Percentiles rank a stretch among this genome's conserved stretches.
Evolutionary conservation across 92 coral and sea anemone genomes (phyloP).

Genomic region (Porites lobata): DNA sequence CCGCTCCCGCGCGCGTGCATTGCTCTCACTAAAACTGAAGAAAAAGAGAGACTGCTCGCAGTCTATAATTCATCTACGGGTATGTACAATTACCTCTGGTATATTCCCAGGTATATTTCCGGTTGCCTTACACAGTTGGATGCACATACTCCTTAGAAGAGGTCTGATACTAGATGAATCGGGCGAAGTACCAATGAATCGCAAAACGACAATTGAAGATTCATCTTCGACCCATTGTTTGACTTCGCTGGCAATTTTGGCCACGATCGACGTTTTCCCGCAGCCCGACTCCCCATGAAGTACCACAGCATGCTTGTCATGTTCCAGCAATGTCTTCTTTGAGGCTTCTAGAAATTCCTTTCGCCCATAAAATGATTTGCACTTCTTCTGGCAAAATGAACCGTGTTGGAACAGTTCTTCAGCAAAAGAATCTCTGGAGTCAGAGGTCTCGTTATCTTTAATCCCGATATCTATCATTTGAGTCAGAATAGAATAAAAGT

Average conservation of each 20-base stretch:
- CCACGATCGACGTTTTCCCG: constrained; percentile 97
- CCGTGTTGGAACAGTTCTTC: constrained; percentile 94
- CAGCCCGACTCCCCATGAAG: constrained; percentile 95
- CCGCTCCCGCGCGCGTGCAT: too few relatives aligned
- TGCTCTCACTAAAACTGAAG: too few relatives aligned
- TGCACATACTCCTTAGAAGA: constrained; percentile 85
- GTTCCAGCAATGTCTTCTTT: constrained; percentile 57
- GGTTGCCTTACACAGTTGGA: constrained; percentile 89
- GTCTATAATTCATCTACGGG: not conserved
- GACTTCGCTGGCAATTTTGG: constrained; percentile 79
- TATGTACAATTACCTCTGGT: constrained; percentile 79
- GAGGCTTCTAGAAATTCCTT: constrained; percentile 70
- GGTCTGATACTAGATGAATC: constrained; percentile 91
- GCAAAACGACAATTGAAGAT: constrained; percentile 73
- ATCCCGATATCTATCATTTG: constrained; percentile 83
- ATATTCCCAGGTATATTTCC: constrained; percentile 71
- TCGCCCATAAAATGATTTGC: constrained; percentile 89
- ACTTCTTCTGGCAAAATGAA: constrained; percentile 91
- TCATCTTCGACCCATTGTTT: constrained; percentile 87
- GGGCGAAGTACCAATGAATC: constrained; percentile 95
- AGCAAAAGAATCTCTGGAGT: constrained; percentile 77
- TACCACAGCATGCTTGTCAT: constrained; percentile 76
- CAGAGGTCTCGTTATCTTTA: constrained; percentile 75
- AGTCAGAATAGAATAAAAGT: constrained; percentile 81
- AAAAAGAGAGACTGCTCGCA: not conserved